A percentile compares a stretch with the other conserved stretches of the same genome.
Evolutionary conservation across 2,888 invertebrate species (phyloP).

Genomic region (Melieria omissa): DNA sequence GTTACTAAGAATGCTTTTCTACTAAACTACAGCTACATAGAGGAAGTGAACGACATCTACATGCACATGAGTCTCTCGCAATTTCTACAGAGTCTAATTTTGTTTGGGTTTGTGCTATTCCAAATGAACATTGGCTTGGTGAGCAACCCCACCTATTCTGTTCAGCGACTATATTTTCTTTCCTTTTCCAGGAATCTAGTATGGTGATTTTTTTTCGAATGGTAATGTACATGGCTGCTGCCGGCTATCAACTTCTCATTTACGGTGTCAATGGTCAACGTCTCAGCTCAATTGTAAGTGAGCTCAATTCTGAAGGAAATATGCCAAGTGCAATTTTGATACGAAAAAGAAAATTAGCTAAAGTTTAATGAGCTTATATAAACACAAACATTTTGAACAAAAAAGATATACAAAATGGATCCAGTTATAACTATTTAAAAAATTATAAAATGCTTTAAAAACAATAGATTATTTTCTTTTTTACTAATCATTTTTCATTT

Average conservation of each 20-base stretch:
- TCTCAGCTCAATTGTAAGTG: slow-evolving; percentile 34
- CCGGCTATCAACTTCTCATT: slow-evolving; percentile 54
- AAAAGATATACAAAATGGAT: too few species aligned
- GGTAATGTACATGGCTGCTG: slow-evolving; percentile 56
- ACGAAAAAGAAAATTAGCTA: too few species aligned
- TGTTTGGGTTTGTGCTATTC: slow-evolving; percentile 18
- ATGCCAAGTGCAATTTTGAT: too few species aligned
- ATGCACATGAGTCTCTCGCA: slow-evolving; percentile 16
- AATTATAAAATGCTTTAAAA: too few species aligned
- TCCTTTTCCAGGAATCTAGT: slow-evolving; percentile 45
- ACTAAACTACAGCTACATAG: neutral
- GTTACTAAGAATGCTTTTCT: neutral
- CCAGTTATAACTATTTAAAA: too few species aligned
- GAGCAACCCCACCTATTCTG: neutral
- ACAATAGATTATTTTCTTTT: too few species aligned
- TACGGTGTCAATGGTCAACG: slow-evolving; percentile 60
- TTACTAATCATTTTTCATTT: too few species aligned
- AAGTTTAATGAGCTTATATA: too few species aligned
- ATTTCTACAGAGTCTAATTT: slow-evolving; percentile 9
- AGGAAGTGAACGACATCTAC: slow-evolving; percentile 6
- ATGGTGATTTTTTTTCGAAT: slow-evolving; percentile 51
- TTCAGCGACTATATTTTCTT: neutral
- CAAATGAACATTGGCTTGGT: slow-evolving; percentile 16
- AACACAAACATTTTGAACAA: too few species aligned
- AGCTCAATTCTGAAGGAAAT: too few species aligned